Evolutionary conservation across 1,140 invertebrate genomes (phyloP), one percentile per base, ranked within the genome.

Genomic region (Drosophila bifasciata): DNA sequence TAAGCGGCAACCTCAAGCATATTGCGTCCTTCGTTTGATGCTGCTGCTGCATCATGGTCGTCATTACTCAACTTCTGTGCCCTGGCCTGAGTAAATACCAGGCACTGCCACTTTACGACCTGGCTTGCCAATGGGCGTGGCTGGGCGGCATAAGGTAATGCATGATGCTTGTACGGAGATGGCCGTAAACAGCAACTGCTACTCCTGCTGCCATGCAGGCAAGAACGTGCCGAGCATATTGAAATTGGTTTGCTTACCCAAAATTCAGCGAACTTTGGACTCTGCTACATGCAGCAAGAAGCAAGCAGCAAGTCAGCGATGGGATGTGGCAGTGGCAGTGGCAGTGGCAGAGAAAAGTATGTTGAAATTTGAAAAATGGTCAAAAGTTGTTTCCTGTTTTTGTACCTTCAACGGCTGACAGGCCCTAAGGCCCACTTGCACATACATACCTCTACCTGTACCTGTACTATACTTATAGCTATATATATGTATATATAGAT

Each of bases 281-380:
- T 19, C 7, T 8, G 17, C 7, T 8, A n/a, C 32, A 55, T 16
- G 28, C 51, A 32, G 39, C 51, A 32, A 17, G 28, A 45, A 32
- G 39, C 51, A 32, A 17, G 32, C 59, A 72, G 25, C 28, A 28
- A 28, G 32, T 36, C 32, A 36, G 32, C 32, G 11, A 11, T 28
- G 28, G 28, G 28, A 8, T 28, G 28, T 28, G 28, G 28, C 25
- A 28, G 25, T 7, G 25, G 25, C 25, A 1, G 23, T 0, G 25
- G 7, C 0, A 8, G 9, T 1, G 28, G 9, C 28, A 32, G 28
- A 32, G 28, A 32, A 4, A 36, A 11, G 11, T 13, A 11, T 71
- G 57, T 3, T n/a, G 51, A 74, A 74, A 68, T 75, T 76, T 76
- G 72, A 76, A 76, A 76, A 76, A 76, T 76, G 71, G 71, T 68